Percentiles rank a stretch among this genome's conserved stretches.
These are phyloP conservation scores for Lagocephalus sceleratus DNA, from an alignment of 2,797 vertebrate species.

Conservation along the genomic window DNA sequence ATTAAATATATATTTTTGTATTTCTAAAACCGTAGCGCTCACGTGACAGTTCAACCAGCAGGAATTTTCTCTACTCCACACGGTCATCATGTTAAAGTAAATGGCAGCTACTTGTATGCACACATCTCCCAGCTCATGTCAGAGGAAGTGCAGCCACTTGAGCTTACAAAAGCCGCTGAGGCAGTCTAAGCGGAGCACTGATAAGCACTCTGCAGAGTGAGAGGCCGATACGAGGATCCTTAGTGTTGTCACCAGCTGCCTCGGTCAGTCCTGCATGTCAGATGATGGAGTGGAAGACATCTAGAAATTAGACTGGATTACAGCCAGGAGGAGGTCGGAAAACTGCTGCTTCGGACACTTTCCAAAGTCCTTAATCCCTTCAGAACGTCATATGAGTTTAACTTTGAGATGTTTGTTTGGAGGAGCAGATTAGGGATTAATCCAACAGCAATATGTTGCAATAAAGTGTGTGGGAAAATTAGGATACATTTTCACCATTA, in stretches of 20 bases:
- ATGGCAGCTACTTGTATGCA: constrained; percentile 2
- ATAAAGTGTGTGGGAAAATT: too few species aligned
- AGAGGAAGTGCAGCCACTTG: constrained; percentile 36
- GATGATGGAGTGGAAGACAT: constrained; percentile 29
- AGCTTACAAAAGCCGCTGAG: constrained; percentile 54
- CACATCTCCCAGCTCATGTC: constrained; percentile 9
- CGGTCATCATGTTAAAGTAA: background rate
- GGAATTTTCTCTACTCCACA: background rate
- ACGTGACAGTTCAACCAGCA: background rate
- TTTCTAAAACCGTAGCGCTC: background rate
- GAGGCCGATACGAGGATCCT: constrained; percentile 31
- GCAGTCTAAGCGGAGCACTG: constrained; percentile 39
- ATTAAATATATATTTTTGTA: too few species aligned
- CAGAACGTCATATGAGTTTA: background rate
- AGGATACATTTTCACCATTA: too few species aligned
- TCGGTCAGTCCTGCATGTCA: constrained; percentile 13
- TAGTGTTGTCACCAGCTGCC: constrained; percentile 40
- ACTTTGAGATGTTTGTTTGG: too few species aligned
- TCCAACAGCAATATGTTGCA: background rate
- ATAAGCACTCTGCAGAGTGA: constrained; percentile 49
- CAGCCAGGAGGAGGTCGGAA: background rate
- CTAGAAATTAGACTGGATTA: constrained; percentile 1
- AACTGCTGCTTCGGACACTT: constrained; percentile 1
- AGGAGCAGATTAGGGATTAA: too few species aligned
- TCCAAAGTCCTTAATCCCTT: constrained; percentile 13